Conservation (phyloP, 2,113 vertebrate species). For the Tenebrosternarchus preto region DNA sequence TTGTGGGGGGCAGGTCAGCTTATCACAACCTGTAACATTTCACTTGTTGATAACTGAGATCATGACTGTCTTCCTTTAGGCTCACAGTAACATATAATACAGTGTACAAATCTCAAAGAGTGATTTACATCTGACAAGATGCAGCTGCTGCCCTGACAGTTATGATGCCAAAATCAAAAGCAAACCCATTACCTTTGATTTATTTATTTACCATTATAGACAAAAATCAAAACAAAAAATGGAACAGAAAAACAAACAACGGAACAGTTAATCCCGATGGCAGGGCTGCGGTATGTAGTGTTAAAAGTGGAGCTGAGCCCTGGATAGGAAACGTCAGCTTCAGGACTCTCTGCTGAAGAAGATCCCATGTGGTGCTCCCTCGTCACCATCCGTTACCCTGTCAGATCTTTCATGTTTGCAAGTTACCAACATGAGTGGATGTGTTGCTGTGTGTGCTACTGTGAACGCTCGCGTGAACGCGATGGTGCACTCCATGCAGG, state of each 20-base stretch:
- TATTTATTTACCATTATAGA: neutral
- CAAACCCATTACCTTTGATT: too few species aligned
- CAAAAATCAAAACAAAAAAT: neutral
- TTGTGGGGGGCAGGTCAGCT: constrained; percentile 5
- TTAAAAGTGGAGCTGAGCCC: neutral
- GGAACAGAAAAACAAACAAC: neutral
- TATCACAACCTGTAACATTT: constrained; percentile 54
- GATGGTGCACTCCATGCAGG: neutral
- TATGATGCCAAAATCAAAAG: too few species aligned
- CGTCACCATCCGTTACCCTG: neutral
- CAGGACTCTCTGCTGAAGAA: neutral
- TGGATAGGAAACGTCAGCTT: neutral
- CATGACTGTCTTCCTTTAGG: constrained; percentile 33
- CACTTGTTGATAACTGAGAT: constrained; percentile 53
- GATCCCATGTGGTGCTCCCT: neutral
- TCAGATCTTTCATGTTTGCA: neutral
- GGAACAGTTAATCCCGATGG: neutral
- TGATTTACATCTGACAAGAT: too few species aligned
- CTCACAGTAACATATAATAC: neutral
- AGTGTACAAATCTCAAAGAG: neutral
- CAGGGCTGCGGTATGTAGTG: neutral
- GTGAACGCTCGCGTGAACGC: neutral
- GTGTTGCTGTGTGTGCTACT: neutral
- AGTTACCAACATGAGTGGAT: neutral
- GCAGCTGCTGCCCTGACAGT: too few species aligned